Conservation (phyloP, 2,113 vertebrate genomes). For the Chaetura pelagica region DNA sequence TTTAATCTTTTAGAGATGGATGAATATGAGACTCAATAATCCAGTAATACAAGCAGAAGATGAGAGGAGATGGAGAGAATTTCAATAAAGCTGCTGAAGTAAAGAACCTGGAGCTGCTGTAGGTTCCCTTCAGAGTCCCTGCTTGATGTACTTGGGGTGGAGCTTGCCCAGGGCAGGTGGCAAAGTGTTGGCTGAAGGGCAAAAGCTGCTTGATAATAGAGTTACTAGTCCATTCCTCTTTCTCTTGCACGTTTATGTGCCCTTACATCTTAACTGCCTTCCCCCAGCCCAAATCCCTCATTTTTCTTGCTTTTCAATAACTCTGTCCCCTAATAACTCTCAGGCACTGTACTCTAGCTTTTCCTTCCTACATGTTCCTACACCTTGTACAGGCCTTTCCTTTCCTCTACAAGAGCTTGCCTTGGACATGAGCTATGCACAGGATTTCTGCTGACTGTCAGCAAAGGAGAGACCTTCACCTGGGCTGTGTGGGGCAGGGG, state of each 20-base stretch:
- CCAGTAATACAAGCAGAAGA: conserved; percentile 61
- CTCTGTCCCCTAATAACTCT: not conserved
- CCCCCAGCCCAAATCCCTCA: not conserved
- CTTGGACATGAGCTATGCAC: not conserved
- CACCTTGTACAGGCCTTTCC: not conserved
- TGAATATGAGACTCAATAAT: conserved; percentile 73
- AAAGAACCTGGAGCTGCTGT: not conserved
- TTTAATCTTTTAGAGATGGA: conserved; percentile 81
- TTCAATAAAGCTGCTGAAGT: conserved; percentile 57
- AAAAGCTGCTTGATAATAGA: not conserved
- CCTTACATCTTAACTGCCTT: not conserved
- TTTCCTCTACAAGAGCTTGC: not conserved
- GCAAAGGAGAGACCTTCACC: not conserved
- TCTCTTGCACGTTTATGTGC: not conserved
- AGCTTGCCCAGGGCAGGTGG: not conserved
- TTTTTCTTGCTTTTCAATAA: not conserved
- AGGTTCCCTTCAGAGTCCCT: not conserved
- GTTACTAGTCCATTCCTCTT: not conserved
- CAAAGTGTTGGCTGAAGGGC: not conserved
- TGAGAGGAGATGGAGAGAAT: conserved; percentile 67
- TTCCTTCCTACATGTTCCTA: not conserved
- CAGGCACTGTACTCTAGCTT: not conserved
- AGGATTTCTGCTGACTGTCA: not conserved
- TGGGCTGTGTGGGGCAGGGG: not conserved
- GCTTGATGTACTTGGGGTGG: not conserved